Evolutionary conservation across 1,140 invertebrate species (phyloP).

Genomic region (Ladona fulva): DNA sequence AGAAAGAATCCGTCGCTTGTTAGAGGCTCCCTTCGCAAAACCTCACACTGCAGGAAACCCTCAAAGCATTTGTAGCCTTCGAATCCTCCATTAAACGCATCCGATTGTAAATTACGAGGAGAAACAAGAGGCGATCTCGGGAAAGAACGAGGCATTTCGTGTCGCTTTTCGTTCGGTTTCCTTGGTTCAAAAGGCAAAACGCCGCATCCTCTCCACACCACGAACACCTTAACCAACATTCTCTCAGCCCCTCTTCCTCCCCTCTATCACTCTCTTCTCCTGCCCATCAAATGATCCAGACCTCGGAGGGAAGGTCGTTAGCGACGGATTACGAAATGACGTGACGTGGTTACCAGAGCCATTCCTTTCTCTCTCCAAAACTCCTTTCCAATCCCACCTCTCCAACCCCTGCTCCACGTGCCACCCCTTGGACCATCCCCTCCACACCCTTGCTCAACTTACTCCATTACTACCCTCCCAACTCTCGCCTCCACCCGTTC

Average conservation of each 20-base stretch:
- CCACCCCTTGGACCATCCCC: too few relatives aligned
- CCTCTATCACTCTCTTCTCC: background rate
- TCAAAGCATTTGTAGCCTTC: too few relatives aligned
- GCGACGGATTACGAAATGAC: constrained; percentile 3
- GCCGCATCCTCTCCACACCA: background rate
- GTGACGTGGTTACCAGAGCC: constrained; percentile 6
- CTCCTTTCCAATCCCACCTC: background rate
- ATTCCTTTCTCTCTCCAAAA: background rate
- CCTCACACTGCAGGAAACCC: too few relatives aligned
- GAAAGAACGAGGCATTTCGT: too few relatives aligned
- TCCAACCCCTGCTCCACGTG: too few relatives aligned
- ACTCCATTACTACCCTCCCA: too few relatives aligned
- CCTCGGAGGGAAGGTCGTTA: background rate
- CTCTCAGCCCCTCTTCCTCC: background rate
- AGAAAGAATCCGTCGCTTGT: too few relatives aligned
- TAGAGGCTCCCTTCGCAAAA: too few relatives aligned
- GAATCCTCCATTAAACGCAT: too few relatives aligned
- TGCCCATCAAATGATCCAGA: constrained; percentile 8
- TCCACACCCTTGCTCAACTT: too few relatives aligned
- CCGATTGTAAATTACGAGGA: too few relatives aligned
- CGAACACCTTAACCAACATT: background rate
- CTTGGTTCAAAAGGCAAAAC: background rate
- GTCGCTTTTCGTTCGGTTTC: background rate
- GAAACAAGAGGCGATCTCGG: too few relatives aligned
- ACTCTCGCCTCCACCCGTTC: background rate